phyloP scores from a whole-genome alignment of 2,113 vertebrate genomes.

The Syngnathoides biaculeatus region DNA sequence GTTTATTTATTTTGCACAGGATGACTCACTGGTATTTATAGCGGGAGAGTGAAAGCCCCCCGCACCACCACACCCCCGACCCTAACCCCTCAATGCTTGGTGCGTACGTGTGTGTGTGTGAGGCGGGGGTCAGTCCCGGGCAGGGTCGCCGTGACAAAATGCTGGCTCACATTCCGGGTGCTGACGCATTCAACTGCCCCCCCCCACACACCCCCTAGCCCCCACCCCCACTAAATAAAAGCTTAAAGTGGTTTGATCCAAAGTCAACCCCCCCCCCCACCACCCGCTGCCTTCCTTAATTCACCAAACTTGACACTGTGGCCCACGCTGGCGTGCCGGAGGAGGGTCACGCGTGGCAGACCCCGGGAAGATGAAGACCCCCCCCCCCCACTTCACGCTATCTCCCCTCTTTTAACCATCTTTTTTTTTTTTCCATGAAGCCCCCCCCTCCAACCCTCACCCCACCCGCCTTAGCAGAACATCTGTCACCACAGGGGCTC shows the following conservation, averaged over 20 bases:
- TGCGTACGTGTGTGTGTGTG: too few species aligned
- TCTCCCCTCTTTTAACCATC: slow-evolving; percentile 43
- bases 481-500: slow-evolving; percentile 91
- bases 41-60: slow-evolving; percentile 58
- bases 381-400: slow-evolving; percentile 75
- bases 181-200: slow-evolving; percentile 46
- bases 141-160: slow-evolving; percentile 61
- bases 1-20: slow-evolving; percentile 73
- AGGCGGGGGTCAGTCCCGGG: slow-evolving; percentile 57
- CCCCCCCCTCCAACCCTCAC: slow-evolving; percentile 73
- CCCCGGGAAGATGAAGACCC: slow-evolving; percentile 74
- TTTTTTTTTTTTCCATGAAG: slow-evolving; percentile 61
- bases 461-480: slow-evolving; percentile 77
- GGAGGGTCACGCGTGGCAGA: slow-evolving; percentile 65
- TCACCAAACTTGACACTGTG: slow-evolving; percentile 28
- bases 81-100: background rate
- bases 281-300: background rate
- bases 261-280: background rate
- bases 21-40: slow-evolving; percentile 75
- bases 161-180: slow-evolving; percentile 62
- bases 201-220: slow-evolving; percentile 59
- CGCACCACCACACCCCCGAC: background rate
- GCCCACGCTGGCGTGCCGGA: slow-evolving; percentile 32
- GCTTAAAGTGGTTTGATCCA: background rate
- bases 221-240: slow-evolving; percentile 50